Evolutionary conservation across 2,888 invertebrate genomes (phyloP).

Genomic region (Parelbella ahira): DNA sequence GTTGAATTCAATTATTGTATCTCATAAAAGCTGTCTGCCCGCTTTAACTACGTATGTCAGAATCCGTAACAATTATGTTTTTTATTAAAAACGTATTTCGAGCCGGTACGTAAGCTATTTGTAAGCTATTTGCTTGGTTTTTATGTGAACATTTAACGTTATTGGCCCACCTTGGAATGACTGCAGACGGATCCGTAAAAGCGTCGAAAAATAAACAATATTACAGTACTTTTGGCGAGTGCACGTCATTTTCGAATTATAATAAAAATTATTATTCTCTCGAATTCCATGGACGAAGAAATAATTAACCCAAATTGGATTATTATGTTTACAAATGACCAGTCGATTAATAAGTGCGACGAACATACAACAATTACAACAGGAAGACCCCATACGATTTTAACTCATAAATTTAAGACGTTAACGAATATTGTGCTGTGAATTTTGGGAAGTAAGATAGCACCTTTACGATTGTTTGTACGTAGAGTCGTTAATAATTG

Average conservation of each 20-base stretch:
- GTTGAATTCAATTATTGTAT: too few relatives aligned
- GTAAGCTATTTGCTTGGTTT: constrained; percentile 7
- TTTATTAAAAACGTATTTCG: too few relatives aligned
- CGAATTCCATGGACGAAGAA: constrained; percentile 30
- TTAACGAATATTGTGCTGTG: neutral
- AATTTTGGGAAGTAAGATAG: neutral
- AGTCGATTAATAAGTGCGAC: constrained; percentile 26
- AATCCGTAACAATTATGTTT: too few relatives aligned
- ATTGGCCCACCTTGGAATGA: constrained; percentile 16
- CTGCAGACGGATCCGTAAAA: constrained; percentile 10
- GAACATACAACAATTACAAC: neutral
- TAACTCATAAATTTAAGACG: neutral
- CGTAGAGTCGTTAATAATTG: constrained; percentile 25
- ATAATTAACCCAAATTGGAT: constrained; percentile 39
- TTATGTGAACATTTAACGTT: constrained; percentile 5
- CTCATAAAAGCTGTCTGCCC: too few relatives aligned
- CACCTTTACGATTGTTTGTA: constrained; percentile 2
- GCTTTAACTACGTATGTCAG: too few relatives aligned
- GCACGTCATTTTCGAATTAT: constrained; percentile 23
- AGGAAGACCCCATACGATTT: neutral
- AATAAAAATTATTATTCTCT: constrained; percentile 28
- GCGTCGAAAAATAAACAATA: constrained; percentile 4
- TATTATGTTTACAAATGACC: constrained; percentile 25
- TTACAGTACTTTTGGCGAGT: constrained; percentile 6
- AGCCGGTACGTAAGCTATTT: too few relatives aligned